Evolutionary conservation across 2,797 vertebrate species (phyloP), one percentile per base, ranked within the genome.

Genomic region (Myotis myotis): DNA sequence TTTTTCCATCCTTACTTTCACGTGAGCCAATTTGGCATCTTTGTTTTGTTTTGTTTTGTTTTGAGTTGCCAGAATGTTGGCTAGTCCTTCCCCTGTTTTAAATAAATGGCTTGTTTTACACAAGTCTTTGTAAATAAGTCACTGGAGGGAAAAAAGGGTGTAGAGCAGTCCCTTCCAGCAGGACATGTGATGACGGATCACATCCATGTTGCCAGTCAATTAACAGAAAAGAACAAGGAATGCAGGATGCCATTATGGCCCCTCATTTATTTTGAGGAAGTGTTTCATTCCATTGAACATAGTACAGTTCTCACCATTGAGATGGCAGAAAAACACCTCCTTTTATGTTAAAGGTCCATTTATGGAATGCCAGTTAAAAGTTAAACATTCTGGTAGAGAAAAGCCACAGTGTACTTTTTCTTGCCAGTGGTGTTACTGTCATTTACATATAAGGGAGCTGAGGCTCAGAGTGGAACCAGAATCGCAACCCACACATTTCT

Each of bases 41-140:
- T 23, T 81, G 36, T 36, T 36, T 23, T 81, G 20, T 72, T 76
- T 76, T 76, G 74, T 83, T 66, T 33, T 30, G 81, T 82, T 68
- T 41, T 75, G 10, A 36, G 47, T 79, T 55, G 44, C 55, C 72
- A 93, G 57, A 51, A 72, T 84, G n/a, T 78, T 92, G 95, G 92
- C 79, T 64, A 5, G 36, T 75, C 82, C 85, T 88, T 57, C 28
- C 38, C 1, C 47, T 78, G 8, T 84, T 91, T 93, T 68, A 80
- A 86, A 84, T 81, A 95, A 94, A 79, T 81, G 36, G 25, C 49
- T 91, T 95, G 80, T 95, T 95, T 89, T 94, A 95, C n/a, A 60
- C 12, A 89, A 55, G 55, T 95, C 74, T 93, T 91, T 93, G 79
- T 96, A 90, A 87, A 36, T 80, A 76, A 83, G 80, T 93, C 84